Evolutionary conservation across 1,140 invertebrate species (phyloP).

Genomic region (Caenorhabditis elegans): WBcel235 BX284603.4:13018501-13019000

Average conservation of each 20-base stretch:
- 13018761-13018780: neutral
- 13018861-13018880: neutral
- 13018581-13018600: too few relatives aligned
- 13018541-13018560: too few relatives aligned
- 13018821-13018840: neutral
- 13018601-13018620: too few relatives aligned
- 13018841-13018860: neutral
- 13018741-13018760: neutral
- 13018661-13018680: too few relatives aligned
- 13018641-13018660: too few relatives aligned
- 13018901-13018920: too few relatives aligned
- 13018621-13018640: too few relatives aligned
- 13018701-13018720: too few relatives aligned
- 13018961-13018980: neutral
- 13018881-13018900: neutral
- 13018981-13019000: neutral
- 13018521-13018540: too few relatives aligned
- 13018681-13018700: too few relatives aligned
- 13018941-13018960: slow-evolving; percentile 4
- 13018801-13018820: neutral
- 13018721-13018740: neutral
- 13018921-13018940: neutral
- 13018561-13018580: too few relatives aligned
- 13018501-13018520: too few relatives aligned
- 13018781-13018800: slow-evolving; percentile 14